A percentile compares a stretch with the other conserved stretches of the same genome.
Evolutionary conservation across 1,140 invertebrate genomes (phyloP).

Genomic region (Octopus bimaculoides): DNA sequence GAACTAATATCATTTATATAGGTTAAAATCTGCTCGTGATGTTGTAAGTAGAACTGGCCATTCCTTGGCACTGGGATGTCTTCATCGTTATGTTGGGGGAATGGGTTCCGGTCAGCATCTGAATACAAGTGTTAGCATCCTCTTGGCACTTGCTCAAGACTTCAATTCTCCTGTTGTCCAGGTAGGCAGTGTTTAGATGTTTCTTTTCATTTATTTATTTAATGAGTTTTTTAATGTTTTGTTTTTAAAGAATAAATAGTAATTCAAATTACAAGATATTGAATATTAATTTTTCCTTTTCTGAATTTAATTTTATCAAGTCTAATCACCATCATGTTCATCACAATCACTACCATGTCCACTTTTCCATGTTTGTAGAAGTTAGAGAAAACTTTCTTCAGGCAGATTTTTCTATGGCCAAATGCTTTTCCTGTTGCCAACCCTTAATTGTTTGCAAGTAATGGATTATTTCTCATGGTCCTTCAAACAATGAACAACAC

Average conservation of each 20-base stretch:
- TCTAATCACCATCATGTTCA: no score
- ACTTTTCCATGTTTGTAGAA: no score
- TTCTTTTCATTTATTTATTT: neutral
- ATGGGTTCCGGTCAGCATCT: slow-evolving; percentile 90
- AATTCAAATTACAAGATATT: neutral
- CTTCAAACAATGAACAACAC: no score
- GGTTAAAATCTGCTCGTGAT: slow-evolving; percentile 81
- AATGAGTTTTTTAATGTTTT: neutral
- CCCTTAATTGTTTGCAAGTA: no score
- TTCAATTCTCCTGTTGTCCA: slow-evolving; percentile 84
- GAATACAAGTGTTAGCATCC: slow-evolving; percentile 88
- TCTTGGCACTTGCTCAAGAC: slow-evolving; percentile 92
- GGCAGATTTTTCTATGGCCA: no score
- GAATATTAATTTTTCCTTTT: no score
- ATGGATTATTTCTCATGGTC: no score
- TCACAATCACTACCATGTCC: no score
- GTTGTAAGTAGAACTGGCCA: slow-evolving; percentile 86
- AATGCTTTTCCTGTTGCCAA: no score
- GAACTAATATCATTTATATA: slow-evolving; percentile 23
- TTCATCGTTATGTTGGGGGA: slow-evolving; percentile 84
- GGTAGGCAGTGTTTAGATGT: slow-evolving; percentile 57
- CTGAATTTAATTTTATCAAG: no score
- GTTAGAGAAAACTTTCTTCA: no score
- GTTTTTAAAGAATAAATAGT: neutral
- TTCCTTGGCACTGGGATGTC: slow-evolving; percentile 86